Base-by-base conservation (phyloP, 2,113 vertebrate genomes). In the Hippocampus zosterae region DNA sequence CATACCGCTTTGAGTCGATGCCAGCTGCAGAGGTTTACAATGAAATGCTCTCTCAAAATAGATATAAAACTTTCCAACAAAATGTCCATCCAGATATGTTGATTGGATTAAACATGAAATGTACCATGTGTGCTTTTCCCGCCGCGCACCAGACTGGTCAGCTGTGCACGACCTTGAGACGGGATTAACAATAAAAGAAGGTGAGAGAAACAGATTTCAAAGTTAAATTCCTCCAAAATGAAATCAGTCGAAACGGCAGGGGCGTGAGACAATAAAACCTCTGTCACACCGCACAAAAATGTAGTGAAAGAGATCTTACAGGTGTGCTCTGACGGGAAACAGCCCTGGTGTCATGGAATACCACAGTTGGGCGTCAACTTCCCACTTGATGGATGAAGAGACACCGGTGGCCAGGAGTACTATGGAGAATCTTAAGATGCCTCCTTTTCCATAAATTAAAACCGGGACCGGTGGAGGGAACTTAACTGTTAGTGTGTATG, bases 341-440 rank as follows among this genome's bases (percentile, higher is more conserved):
- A 81, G 81, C 53, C 71, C 65, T 12, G 55, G 85, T 87, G 89
- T 90, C 85, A 75, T 70, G 82, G 76, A 83, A 76, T 77, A 85
- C 82, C 76, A 70, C 79, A 41, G 84, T 68, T 79, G 81, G 82
- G 78, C 78, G 80, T 85, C 72, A 59, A 85, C 87, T 81, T 85
- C 77, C 70, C 68, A 68, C 70, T 50, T 91, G 91, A 92, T 91
- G 87, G 85, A 92, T 90, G 89, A 90, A 81, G 89, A 85, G 84
- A 83, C 84, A 81, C 75, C 80, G 78, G 78, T 83, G 75, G 84
- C 83, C 27, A 63, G 76, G 80, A 88, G 88, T 85, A 79, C 33
- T 37, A 37, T 37, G 33, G 33, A 37, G 81, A 57, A 27, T 57
- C 3, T 27, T 81, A 87, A 81, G 73, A 73, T 72, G 81, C 87